Evolutionary conservation across 2,888 invertebrate species (phyloP).

Genomic region (Trichopria drosophilae): DNA sequence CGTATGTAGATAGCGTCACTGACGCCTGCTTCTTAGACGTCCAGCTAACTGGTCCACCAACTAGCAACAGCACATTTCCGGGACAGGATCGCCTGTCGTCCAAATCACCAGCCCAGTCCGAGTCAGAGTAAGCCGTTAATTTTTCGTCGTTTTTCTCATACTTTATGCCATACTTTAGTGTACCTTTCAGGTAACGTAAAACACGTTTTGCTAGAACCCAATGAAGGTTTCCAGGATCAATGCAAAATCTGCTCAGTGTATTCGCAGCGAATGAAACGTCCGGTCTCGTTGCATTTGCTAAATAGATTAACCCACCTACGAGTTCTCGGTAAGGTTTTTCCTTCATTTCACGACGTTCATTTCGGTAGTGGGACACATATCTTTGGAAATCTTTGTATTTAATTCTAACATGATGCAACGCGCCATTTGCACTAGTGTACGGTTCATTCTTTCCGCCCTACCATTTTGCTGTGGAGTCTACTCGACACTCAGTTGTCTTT

Average conservation of each 20-base stretch:
- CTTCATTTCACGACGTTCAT: slow-evolving; percentile 18
- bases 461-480: slow-evolving; percentile 46
- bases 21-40: too few species aligned
- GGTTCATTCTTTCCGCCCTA: slow-evolving; percentile 41
- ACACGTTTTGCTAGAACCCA: slow-evolving; percentile 27
- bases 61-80: too few species aligned
- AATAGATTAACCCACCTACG: slow-evolving; percentile 29
- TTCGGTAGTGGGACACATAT: slow-evolving; percentile 5
- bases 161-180: slow-evolving; percentile 14
- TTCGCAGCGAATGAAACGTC: slow-evolving; percentile 30
- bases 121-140: slow-evolving; percentile 18
- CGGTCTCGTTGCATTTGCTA: slow-evolving; percentile 29
- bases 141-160: slow-evolving; percentile 9
- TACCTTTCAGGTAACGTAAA: slow-evolving; percentile 6
- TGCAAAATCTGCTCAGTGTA: slow-evolving; percentile 23
- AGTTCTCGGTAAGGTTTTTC: slow-evolving; percentile 30
- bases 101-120: slow-evolving; percentile 23
- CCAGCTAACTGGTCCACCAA: too few species aligned
- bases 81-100: slow-evolving; percentile 18
- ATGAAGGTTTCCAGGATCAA: slow-evolving; percentile 5
- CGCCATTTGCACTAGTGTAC: slow-evolving; percentile 43
- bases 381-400: slow-evolving; percentile 22
- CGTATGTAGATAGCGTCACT: too few species aligned
- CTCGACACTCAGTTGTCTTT: slow-evolving; percentile 28
- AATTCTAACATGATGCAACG: slow-evolving; percentile 38